Conservation (phyloP, 2,888 invertebrate genomes). For the Ectemnius continuus region DNA sequence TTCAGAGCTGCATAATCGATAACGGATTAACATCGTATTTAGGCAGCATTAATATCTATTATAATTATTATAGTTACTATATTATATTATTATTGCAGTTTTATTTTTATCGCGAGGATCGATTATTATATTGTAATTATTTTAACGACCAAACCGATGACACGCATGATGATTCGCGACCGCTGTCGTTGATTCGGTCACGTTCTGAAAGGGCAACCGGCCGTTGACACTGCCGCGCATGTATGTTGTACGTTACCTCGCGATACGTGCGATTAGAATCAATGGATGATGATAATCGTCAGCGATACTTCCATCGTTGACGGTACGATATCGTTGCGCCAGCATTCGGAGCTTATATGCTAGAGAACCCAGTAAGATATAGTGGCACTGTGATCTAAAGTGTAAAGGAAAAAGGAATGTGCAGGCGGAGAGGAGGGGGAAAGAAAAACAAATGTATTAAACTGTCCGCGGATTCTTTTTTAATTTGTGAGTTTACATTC, state of each 20-base stretch:
- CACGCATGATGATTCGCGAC: constrained; percentile 27
- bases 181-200: constrained; percentile 10
- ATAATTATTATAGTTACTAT: constrained; percentile 65
- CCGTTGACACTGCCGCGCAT: constrained; percentile 23
- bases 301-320: too few species aligned
- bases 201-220: constrained; percentile 39
- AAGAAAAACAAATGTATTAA: too few species aligned
- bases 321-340: too few species aligned
- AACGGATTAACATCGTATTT: constrained; percentile 68
- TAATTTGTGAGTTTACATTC: too few species aligned
- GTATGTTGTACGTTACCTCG: constrained; percentile 58
- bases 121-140: constrained; percentile 59
- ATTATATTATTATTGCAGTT: constrained; percentile 65
- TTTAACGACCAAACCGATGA: constrained; percentile 60
- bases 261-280: constrained; percentile 62
- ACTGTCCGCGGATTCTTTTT: too few species aligned
- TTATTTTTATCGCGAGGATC: constrained; percentile 66
- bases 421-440: too few species aligned
- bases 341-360: too few species aligned
- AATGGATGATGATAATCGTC: constrained; percentile 42
- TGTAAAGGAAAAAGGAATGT: too few species aligned
- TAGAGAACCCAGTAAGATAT: too few species aligned
- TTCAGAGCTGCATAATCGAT: constrained; percentile 59
- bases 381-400: too few species aligned
- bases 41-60: constrained; percentile 73